These are phyloP conservation scores for Ectobius pallidus DNA, from an alignment of 2,888 invertebrate genomes.

Conservation along the genomic window DNA sequence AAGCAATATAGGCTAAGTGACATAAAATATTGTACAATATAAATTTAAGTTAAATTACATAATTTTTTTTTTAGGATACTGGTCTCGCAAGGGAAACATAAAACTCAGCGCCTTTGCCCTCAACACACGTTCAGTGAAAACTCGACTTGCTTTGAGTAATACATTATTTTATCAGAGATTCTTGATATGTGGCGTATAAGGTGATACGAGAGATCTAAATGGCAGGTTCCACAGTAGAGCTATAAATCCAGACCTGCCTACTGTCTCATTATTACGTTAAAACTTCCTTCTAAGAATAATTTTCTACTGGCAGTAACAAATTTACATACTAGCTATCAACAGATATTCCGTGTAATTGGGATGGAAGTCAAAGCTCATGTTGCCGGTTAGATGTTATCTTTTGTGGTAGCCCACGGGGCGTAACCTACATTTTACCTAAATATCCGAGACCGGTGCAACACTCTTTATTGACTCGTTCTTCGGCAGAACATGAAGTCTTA, in stretches of 20 bases:
- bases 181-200: neutral
- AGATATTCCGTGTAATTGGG: neutral
- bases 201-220: neutral
- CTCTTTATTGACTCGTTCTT: too few species aligned
- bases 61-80: too few species aligned
- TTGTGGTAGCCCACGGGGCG: neutral
- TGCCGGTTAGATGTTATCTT: neutral
- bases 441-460: too few species aligned
- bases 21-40: too few species aligned
- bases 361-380: neutral
- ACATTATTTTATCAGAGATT: too few species aligned
- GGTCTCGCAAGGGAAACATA: too few species aligned
- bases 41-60: too few species aligned
- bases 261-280: conserved; percentile 1
- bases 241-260: neutral
- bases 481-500: too few species aligned
- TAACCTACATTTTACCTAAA: neutral
- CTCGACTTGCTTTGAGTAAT: too few species aligned
- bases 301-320: neutral
- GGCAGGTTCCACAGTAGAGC: neutral
- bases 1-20: too few species aligned
- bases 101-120: too few species aligned
- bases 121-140: too few species aligned
- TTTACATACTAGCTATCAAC: conserved; percentile 1
- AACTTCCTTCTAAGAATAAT: neutral